Evolutionary conservation across 2,113 vertebrate species (phyloP).

Genomic region (Trachemys scripta): DNA sequence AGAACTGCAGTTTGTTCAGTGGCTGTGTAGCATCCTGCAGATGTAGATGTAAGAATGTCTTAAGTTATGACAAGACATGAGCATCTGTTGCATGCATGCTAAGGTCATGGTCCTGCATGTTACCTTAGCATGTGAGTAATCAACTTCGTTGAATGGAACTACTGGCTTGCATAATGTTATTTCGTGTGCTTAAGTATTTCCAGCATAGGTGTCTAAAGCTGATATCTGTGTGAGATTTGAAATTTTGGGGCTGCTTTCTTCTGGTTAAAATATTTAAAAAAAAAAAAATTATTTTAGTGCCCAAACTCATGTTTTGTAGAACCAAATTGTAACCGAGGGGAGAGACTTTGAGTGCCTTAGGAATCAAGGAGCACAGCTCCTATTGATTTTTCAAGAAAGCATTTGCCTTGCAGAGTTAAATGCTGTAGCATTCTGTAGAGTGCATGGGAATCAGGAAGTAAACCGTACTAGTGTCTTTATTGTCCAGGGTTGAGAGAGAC

Average conservation of each 20-base stretch:
- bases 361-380: accelerated
- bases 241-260: neutral
- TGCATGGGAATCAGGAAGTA: neutral
- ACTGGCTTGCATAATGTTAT: neutral
- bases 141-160: neutral
- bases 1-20: neutral
- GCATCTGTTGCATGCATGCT: neutral
- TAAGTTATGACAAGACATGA: neutral
- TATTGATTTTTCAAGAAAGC: neutral
- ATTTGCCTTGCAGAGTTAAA: neutral
- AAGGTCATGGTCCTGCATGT: neutral
- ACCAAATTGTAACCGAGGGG: accelerated
- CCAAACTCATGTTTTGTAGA: neutral
- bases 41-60: neutral
- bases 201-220: neutral
- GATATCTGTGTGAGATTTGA: neutral
- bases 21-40: neutral
- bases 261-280: neutral
- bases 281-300: neutral
- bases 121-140: neutral
- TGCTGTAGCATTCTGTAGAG: neutral
- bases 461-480: neutral
- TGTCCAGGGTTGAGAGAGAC: neutral
- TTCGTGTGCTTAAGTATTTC: neutral
- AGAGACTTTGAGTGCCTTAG: neutral